These are phyloP conservation scores for Cantharis rufa DNA, from an alignment of 2,888 invertebrate species.

Conservation along the genomic window DNA sequence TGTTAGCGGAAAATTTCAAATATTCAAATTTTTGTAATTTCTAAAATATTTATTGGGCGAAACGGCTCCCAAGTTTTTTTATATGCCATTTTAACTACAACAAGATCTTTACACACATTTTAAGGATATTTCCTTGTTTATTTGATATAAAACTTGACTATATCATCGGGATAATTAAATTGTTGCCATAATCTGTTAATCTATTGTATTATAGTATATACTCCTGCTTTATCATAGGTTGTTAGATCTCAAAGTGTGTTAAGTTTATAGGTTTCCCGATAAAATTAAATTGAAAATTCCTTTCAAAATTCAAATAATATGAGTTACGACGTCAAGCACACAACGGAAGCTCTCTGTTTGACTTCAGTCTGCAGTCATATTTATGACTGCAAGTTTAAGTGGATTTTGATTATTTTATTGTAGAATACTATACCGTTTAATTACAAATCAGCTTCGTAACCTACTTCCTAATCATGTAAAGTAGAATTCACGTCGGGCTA, in stretches of 20 bases:
- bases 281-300: not conserved
- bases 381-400: not conserved
- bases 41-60: not conserved
- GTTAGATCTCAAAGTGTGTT: not conserved
- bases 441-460: not conserved
- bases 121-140: too few relatives aligned
- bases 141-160: too few relatives aligned
- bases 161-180: not conserved
- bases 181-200: not conserved
- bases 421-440: not conserved
- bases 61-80: not conserved
- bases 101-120: too few relatives aligned
- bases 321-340: not conserved
- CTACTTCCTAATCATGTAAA: not conserved
- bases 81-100: too few relatives aligned
- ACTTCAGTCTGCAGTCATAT: not conserved
- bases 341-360: not conserved
- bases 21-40: not conserved
- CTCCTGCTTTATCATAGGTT: not conserved
- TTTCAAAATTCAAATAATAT: not conserved
- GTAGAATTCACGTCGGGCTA: too few relatives aligned
- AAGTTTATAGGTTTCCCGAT: not conserved
- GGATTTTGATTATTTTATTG: not conserved
- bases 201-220: not conserved
- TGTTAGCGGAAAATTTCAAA: not conserved